A percentile compares a stretch with the other conserved stretches of the same genome.
Conservation (phyloP, 2,797 vertebrate genomes). For the Allochrocebus solatus region DNA sequence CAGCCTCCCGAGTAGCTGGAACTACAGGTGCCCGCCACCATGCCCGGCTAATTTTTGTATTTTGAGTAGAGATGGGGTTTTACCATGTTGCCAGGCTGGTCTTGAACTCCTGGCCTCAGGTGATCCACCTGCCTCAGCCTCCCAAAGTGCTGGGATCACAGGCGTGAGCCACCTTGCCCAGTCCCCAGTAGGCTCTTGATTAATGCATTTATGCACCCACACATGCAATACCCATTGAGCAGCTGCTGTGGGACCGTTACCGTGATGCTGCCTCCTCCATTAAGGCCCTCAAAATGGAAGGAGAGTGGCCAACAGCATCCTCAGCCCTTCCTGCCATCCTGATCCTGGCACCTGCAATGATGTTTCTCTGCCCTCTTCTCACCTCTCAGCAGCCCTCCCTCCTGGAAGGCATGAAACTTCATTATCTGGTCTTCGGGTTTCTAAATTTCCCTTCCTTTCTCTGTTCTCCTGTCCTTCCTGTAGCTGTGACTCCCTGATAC, state of each 20-base stretch:
- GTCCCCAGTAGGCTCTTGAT: neutral
- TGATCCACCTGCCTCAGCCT: no score
- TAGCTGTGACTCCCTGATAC: neutral
- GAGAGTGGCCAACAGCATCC: neutral
- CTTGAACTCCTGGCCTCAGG: neutral
- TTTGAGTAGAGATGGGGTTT: no score
- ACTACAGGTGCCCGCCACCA: no score
- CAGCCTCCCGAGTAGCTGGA: no score
- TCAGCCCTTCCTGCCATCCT: neutral
- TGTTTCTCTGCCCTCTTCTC: neutral
- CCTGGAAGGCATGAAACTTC: neutral
- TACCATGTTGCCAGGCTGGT: neutral
- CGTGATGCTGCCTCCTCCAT: neutral
- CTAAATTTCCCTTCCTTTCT: neutral
- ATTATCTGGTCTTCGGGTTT: neutral
- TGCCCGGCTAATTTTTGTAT: no score
- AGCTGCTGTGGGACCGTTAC: neutral
- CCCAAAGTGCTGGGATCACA: no score
- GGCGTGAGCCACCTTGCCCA: no score
- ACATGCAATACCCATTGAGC: neutral
- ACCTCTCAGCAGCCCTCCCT: neutral
- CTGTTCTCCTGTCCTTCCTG: neutral
- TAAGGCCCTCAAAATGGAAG: neutral
- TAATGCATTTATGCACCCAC: neutral
- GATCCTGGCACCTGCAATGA: neutral